These are phyloP conservation scores for Melanotaenia duboulayi DNA, from an alignment of 2,113 vertebrate species.

Conservation along the genomic window DNA sequence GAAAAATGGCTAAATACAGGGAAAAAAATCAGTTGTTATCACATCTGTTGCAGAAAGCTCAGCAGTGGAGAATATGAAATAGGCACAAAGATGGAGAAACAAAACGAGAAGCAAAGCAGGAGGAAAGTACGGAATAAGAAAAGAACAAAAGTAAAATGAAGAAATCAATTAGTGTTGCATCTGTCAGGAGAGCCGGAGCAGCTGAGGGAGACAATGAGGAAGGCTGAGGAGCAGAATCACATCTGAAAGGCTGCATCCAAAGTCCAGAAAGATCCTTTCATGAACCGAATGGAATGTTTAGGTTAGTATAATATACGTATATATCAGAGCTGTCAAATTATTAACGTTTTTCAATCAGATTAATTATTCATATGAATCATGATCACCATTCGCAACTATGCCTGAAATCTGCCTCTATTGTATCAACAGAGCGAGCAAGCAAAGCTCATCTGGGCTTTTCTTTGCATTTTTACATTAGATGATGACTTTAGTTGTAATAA, in stretches of 20 bases:
- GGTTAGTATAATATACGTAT: no score
- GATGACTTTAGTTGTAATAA: no score
- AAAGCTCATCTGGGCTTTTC: no score
- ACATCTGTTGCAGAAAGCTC: slow-evolving; percentile 24
- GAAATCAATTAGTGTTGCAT: slow-evolving; percentile 54
- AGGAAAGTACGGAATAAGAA: slow-evolving; percentile 23
- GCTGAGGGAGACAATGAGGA: slow-evolving; percentile 30
- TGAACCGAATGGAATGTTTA: slow-evolving; percentile 39
- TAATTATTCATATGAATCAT: no score
- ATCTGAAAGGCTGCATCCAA: slow-evolving; percentile 48
- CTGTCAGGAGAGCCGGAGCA: slow-evolving; percentile 26
- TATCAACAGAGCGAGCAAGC: no score
- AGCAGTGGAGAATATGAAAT: neutral
- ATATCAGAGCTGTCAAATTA: no score
- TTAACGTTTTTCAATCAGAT: no score
- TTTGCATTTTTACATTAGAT: no score
- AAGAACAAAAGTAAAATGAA: slow-evolving; percentile 52
- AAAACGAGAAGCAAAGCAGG: slow-evolving; percentile 4
- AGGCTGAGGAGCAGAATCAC: slow-evolving; percentile 20
- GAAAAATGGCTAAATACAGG: slow-evolving; percentile 11
- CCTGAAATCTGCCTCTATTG: no score
- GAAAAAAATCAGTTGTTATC: slow-evolving; percentile 26
- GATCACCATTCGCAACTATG: no score
- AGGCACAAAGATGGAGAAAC: slow-evolving; percentile 1
- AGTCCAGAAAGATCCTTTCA: slow-evolving; percentile 53